Evolutionary conservation across 2,797 vertebrate species (phyloP).

Genomic region (Alcedo atthis): DNA sequence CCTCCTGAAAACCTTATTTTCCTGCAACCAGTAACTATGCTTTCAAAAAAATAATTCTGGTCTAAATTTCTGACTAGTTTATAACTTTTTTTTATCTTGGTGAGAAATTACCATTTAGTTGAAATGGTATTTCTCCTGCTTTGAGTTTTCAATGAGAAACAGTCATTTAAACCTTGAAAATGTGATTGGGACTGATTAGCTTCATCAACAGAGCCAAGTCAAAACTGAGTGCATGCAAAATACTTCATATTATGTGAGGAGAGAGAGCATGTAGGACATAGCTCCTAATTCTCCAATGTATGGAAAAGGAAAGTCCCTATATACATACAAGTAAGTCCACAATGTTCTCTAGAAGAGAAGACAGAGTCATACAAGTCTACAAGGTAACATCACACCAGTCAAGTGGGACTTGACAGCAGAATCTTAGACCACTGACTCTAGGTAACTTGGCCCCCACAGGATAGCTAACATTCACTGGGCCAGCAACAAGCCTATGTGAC

Average conservation of each 20-base stretch:
- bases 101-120: background rate
- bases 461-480: background rate
- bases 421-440: background rate
- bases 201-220: background rate
- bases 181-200: background rate
- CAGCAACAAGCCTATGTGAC: background rate
- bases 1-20: background rate
- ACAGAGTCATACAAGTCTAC: background rate
- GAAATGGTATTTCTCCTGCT: background rate
- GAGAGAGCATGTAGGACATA: accelerated
- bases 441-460: accelerated
- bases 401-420: background rate
- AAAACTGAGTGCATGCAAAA: background rate
- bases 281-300: background rate
- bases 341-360: background rate
- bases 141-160: background rate
- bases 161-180: background rate
- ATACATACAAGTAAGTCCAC: accelerated
- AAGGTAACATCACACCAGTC: background rate
- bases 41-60: background rate
- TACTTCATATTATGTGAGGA: accelerated
- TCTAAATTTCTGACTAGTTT: background rate
- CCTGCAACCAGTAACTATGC: background rate
- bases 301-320: background rate
- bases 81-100: background rate